Conservation (phyloP, 2,888 invertebrate species). For the Polydesmus complanatus region DNA sequence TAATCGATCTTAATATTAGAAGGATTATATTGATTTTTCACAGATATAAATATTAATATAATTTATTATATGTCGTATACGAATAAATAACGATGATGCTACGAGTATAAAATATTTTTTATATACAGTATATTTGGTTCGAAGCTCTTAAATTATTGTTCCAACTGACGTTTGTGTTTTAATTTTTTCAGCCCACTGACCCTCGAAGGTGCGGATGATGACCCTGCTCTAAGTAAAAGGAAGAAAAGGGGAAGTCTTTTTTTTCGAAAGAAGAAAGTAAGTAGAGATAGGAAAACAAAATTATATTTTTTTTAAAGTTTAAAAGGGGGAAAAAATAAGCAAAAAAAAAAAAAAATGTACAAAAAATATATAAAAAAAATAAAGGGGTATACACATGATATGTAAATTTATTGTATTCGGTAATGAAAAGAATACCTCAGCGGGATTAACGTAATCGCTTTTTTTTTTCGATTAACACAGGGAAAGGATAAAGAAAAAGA, state of each 20-base stretch:
- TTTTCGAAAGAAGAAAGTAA: conserved; percentile 78
- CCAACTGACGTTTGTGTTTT: neutral
- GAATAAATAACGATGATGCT: no score
- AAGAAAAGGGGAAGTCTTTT: conserved; percentile 77
- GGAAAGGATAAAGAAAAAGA: conserved; percentile 49
- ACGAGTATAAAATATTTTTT: no score
- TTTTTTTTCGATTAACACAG: conserved; percentile 33
- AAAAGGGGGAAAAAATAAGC: no score
- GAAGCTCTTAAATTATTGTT: neutral
- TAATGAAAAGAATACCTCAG: neutral
- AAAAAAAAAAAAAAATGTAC: neutral
- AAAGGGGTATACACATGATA: neutral
- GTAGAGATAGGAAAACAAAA: no score
- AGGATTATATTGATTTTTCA: no score
- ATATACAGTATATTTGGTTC: no score
- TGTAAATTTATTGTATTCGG: neutral
- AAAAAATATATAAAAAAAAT: neutral
- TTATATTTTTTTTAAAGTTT: neutral
- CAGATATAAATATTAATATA: no score
- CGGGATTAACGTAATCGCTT: neutral
- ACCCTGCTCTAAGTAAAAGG: conserved; percentile 66
- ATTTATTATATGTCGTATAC: no score
- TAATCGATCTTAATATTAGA: no score
- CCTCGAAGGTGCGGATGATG: conserved; percentile 23
- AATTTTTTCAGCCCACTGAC: conserved; percentile 6